These are phyloP conservation scores for Strix uralensis DNA, from an alignment of 2,113 vertebrate genomes.

Conservation along the genomic window DNA sequence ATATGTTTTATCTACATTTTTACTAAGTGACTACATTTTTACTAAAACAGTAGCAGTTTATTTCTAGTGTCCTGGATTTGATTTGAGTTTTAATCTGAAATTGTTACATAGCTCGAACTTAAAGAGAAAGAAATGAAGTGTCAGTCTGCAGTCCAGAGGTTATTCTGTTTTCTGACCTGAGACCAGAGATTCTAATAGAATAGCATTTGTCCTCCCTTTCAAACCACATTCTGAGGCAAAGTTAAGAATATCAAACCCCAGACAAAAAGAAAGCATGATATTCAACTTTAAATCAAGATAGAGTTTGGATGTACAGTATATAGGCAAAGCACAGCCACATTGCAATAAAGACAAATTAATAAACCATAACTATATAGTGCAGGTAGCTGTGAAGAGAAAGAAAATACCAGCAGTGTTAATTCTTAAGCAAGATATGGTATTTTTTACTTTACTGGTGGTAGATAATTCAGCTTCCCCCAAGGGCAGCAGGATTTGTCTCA, in stretches of 20 bases:
- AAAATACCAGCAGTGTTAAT: not conserved
- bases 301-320: not conserved
- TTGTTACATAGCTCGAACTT: slow-evolving; percentile 22
- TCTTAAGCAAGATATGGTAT: not conserved
- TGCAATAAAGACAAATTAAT: not conserved
- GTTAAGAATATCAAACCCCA: not conserved
- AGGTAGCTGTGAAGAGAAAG: not conserved
- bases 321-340: not conserved
- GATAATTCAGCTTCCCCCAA: not conserved
- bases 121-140: slow-evolving; percentile 14
- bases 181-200: not conserved
- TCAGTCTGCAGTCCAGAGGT: slow-evolving; percentile 9
- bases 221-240: not conserved
- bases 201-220: not conserved
- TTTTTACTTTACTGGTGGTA: not conserved
- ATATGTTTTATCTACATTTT: not conserved
- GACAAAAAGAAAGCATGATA: not conserved
- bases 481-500: not conserved
- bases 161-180: not conserved
- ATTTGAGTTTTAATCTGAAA: slow-evolving; percentile 56
- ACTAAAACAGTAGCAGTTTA: not conserved
- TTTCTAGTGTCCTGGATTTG: slow-evolving; percentile 25
- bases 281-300: not conserved
- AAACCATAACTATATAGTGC: not conserved
- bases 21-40: not conserved